Conservation (phyloP, 2,888 invertebrate genomes). For the Hydrotaea diabolus region DNA sequence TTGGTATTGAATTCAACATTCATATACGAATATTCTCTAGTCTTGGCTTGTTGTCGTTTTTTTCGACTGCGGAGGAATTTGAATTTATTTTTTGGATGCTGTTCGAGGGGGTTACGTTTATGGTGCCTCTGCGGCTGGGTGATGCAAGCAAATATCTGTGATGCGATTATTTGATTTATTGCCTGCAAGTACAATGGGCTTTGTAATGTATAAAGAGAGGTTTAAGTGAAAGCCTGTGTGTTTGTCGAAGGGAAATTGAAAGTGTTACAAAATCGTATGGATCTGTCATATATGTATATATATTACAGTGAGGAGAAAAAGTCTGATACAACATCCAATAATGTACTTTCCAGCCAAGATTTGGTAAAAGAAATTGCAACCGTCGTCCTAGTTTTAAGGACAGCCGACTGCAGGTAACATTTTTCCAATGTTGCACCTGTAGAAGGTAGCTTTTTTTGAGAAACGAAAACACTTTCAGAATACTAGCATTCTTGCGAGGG, state of each 20-base stretch:
- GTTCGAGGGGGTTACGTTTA: neutral
- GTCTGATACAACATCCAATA: too few species aligned
- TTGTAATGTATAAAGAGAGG: neutral
- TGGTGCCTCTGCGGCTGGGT: neutral
- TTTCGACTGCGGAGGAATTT: too few species aligned
- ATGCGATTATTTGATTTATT: conserved; percentile 29
- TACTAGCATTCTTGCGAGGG: too few species aligned
- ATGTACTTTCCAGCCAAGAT: too few species aligned
- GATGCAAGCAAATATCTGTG: conserved; percentile 45
- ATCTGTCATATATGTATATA: too few species aligned
- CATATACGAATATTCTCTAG: neutral
- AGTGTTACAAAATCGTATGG: neutral
- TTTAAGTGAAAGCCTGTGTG: neutral
- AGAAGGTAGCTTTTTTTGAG: too few species aligned
- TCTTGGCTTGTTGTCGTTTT: neutral
- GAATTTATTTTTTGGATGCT: neutral
- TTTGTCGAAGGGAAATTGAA: conserved; percentile 3
- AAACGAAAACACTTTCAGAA: too few species aligned
- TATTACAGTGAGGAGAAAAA: neutral
- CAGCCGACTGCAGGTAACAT: too few species aligned
- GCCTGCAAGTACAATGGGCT: neutral
- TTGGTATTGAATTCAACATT: conserved; percentile 14
- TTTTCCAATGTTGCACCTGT: too few species aligned
- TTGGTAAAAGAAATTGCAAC: too few species aligned
- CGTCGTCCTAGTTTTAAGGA: too few species aligned